phyloP scores from a whole-genome alignment of 2,113 vertebrate species.

The Candoia aspera region DNA sequence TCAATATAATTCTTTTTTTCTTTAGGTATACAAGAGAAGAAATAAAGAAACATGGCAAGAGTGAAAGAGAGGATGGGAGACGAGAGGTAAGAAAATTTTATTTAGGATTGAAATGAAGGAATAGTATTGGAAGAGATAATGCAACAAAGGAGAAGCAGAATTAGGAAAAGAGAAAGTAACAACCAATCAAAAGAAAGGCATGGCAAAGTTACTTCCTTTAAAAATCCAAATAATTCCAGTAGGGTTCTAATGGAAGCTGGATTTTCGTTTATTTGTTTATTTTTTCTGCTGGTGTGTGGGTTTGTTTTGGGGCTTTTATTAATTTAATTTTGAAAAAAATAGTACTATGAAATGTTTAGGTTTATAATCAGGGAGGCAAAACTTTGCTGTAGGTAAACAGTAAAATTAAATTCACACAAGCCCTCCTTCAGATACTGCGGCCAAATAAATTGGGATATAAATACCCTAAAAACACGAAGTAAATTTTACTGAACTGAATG shows the following conservation, averaged over 20 bases:
- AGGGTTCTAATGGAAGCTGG: not conserved
- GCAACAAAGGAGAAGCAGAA: not conserved
- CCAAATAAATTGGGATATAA: not conserved
- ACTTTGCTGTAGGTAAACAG: not conserved
- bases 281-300: not conserved
- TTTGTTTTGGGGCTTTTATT: not conserved
- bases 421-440: not conserved
- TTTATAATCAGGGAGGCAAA: not conserved
- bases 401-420: not conserved
- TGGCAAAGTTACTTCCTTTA: not conserved
- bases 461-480: not conserved
- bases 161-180: not conserved
- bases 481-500: not conserved
- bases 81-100: slow-evolving; percentile 61
- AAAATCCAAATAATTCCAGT: not conserved
- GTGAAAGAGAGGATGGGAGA: slow-evolving; percentile 19
- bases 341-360: not conserved
- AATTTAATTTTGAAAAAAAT: not conserved
- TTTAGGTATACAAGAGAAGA: slow-evolving; percentile 46
- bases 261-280: not conserved
- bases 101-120: fast-evolving
- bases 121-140: not conserved
- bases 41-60: slow-evolving; percentile 42
- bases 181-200: not conserved
- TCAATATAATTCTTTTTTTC: slow-evolving; percentile 17